phyloP scores from a whole-genome alignment of 2,888 invertebrate species.

The Saturnia japonica region DNA sequence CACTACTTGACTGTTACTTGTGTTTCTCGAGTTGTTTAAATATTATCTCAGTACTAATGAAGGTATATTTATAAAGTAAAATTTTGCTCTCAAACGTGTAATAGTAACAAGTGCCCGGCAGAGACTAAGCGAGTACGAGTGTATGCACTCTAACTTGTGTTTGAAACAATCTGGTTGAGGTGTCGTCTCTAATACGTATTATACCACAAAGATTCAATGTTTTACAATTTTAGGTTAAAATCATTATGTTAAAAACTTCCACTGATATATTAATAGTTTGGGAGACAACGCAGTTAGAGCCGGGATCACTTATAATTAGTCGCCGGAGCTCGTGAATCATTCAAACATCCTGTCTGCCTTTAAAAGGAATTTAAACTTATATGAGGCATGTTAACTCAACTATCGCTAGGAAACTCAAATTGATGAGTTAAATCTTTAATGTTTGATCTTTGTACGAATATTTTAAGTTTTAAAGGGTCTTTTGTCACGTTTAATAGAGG shows the following conservation, averaged over 20 bases:
- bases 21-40: too few relatives aligned
- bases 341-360: conserved; percentile 44
- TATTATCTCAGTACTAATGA: too few relatives aligned
- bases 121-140: too few relatives aligned
- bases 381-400: neutral
- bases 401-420: neutral
- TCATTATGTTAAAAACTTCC: neutral
- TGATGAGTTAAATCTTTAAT: neutral
- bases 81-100: too few relatives aligned
- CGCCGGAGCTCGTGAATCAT: conserved; percentile 57
- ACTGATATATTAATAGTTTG: conserved; percentile 14
- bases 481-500: too few relatives aligned
- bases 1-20: too few relatives aligned
- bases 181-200: too few relatives aligned
- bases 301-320: conserved; percentile 52
- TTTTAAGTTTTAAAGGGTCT: too few relatives aligned
- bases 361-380: conserved; percentile 38
- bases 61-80: too few relatives aligned
- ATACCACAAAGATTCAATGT: neutral
- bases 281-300: conserved; percentile 19
- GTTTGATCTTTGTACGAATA: neutral
- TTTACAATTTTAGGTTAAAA: neutral
- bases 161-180: too few relatives aligned
- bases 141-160: too few relatives aligned
- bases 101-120: too few relatives aligned